Percentiles rank a stretch among this genome's conserved stretches.
Conservation (phyloP, 2,113 vertebrate species). For the Castor canadensis region DNA sequence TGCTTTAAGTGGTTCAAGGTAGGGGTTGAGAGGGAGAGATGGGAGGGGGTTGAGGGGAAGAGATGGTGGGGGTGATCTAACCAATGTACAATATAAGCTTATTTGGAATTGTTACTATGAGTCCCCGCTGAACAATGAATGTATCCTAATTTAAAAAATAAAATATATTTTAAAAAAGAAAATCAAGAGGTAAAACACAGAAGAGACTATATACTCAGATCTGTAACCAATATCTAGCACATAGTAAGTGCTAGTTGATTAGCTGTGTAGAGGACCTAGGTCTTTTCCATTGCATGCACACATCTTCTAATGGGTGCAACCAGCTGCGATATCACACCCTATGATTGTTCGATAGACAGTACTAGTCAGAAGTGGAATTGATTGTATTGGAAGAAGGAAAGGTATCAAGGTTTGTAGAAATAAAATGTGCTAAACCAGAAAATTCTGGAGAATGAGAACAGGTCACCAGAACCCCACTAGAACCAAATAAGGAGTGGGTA, state of each 20-base stretch:
- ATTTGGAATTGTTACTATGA: too few species aligned
- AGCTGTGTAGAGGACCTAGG: background rate
- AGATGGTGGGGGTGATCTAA: too few species aligned
- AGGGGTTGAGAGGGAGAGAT: too few species aligned
- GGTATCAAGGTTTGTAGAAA: background rate
- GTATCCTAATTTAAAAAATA: too few species aligned
- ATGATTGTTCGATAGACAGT: background rate
- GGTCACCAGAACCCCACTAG: background rate
- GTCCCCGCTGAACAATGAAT: too few species aligned
- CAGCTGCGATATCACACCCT: background rate
- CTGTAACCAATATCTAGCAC: background rate
- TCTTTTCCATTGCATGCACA: background rate
- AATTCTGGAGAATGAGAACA: background rate
- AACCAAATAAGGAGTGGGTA: background rate
- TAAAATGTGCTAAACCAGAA: background rate
- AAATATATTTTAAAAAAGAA: too few species aligned
- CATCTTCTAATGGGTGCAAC: background rate
- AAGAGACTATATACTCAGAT: background rate
- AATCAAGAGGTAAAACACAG: slow-evolving; percentile 2
- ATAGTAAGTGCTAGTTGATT: background rate
- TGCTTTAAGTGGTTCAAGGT: too few species aligned
- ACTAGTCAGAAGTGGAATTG: background rate
- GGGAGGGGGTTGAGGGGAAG: too few species aligned
- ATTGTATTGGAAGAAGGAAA: background rate
- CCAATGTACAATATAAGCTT: too few species aligned